Evolutionary conservation across 1,140 invertebrate species (phyloP), one percentile per base, ranked within the genome.

Genomic region (Portunus trituberculatus): DNA sequence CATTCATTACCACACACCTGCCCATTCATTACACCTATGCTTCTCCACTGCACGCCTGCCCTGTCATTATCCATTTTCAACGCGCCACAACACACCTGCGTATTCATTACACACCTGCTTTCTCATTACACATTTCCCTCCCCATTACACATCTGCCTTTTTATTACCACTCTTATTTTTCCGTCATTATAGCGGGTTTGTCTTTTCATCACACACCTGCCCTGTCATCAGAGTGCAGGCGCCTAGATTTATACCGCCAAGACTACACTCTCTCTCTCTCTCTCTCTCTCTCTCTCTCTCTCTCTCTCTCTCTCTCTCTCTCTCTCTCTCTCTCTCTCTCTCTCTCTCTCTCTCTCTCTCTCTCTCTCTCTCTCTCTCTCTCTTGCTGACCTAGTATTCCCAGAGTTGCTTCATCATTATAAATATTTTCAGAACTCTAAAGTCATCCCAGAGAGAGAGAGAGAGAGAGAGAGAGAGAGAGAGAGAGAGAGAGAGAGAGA

Each of bases 41-140:
- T 20, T 20, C 52, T 16, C 52, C 52, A 59, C 52, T 76, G 25
- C 6, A 25, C n/a, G 8, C 67, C 67, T 76, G 67, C 0, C 25
- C 67, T n/a, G 4, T 76, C 67, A 76, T 76, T 76, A 59, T 20
- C 12, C 20, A 20, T 59, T 59, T 59, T 20, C 52, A 16, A 12
- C 52, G 52, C 52, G 52, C 52, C 52, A 76, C n/a, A 2, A 76
- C 67, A 25, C 67, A n/a, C 67, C 67, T 76, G 20, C 67, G 20
- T 76, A 76, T 76, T 76, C 67, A 76, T 76, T 76, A n/a, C 67
- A n/a, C 67, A n/a, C 67, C 67, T 76, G 67, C n/a, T n/a, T n/a
- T n/a, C 6, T 76, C 67, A 76, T 76, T 76, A 59, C 67, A 76
- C 67, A n/a, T n/a, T n/a, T 7, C 10, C 67, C 8, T 76, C 25